phyloP scores from a whole-genome alignment of 2,888 invertebrate genomes.

The Galeopsomyia nigrocyanea region DNA sequence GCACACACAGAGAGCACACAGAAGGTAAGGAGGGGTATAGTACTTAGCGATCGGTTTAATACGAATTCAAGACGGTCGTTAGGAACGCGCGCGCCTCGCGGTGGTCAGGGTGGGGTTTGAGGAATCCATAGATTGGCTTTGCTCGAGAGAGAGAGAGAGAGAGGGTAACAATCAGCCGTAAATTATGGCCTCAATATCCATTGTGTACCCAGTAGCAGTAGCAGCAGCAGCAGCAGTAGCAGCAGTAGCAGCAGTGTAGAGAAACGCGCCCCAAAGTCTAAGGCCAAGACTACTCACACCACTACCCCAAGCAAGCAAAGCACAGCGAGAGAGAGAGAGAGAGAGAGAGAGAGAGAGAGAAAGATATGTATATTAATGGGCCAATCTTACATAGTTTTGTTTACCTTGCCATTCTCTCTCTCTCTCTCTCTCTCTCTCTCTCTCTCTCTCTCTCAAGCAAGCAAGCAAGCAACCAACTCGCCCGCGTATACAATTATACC shows the following conservation, averaged over 20 bases:
- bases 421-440: background rate
- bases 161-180: conserved; percentile 68
- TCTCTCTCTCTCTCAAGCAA: background rate
- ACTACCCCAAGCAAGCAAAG: conserved; percentile 34
- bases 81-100: conserved; percentile 48
- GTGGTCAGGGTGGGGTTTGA: conserved; percentile 54
- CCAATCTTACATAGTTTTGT: conserved; percentile 70
- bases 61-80: conserved; percentile 65
- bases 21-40: conserved; percentile 1
- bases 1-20: no score
- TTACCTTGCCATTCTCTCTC: conserved; percentile 67
- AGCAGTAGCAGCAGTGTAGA: conserved; percentile 12
- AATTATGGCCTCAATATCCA: conserved; percentile 70
- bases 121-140: conserved; percentile 68
- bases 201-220: conserved; percentile 61
- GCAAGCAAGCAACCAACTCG: conserved; percentile 23
- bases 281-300: conserved; percentile 67
- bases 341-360: conserved; percentile 20
- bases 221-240: conserved; percentile 3
- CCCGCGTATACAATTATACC: conserved; percentile 67
- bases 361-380: conserved; percentile 70
- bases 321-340: background rate
- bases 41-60: conserved; percentile 55
- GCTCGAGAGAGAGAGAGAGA: conserved; percentile 7
- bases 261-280: conserved; percentile 61